Evolutionary conservation across 1,140 invertebrate species (phyloP), one percentile per base, ranked within the genome.

Genomic region (Harlomillsia oculata): DNA sequence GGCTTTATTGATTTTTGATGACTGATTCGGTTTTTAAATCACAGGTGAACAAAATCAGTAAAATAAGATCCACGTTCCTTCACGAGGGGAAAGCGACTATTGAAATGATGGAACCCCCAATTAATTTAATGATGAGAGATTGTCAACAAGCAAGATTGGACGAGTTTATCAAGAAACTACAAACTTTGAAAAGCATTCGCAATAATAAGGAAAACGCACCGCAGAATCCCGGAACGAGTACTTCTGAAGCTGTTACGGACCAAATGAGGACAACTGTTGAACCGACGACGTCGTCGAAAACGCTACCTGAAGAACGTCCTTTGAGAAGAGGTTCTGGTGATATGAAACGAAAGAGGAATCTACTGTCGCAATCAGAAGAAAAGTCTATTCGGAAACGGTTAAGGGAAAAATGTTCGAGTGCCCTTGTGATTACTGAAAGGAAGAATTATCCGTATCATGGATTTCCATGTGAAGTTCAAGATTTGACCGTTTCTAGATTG

Each of bases 371-470:
- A 11, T 48, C 37, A 3, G 41, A 56, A 40, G 21, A 43, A 13
- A n/a, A n/a, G n/a, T n/a, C n/a, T n/a, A n/a, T n/a, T n/a, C n/a
- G n/a, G n/a, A 44, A 45, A 30, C 44, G 26, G 3, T 13, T 23
- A 20, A 23, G 49, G 6, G 46, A 5, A 14, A n/a, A 20, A 1
- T 36, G 9, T 21, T 2, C 13, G 23, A 2, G 3, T 8, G 14
- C 29, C 1, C 11, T 58, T 20, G 9, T 20, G 13, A 32, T 51
- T 1, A 13, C 5, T n/a, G 28, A 44, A 2, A 45, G 48, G n/a
- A 51, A 26, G 13, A 53, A 58, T 45, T 58, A 58, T 37, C 56
- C 56, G 1, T n/a, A n/a, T n/a, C 44, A 46, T n/a, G 39, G 37
- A 20, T 45, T 58, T 53, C 14, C 30, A n/a, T 5, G 4, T 0